Conservation (phyloP, 2,113 vertebrate genomes). For the Brachyistius frenatus region DNA sequence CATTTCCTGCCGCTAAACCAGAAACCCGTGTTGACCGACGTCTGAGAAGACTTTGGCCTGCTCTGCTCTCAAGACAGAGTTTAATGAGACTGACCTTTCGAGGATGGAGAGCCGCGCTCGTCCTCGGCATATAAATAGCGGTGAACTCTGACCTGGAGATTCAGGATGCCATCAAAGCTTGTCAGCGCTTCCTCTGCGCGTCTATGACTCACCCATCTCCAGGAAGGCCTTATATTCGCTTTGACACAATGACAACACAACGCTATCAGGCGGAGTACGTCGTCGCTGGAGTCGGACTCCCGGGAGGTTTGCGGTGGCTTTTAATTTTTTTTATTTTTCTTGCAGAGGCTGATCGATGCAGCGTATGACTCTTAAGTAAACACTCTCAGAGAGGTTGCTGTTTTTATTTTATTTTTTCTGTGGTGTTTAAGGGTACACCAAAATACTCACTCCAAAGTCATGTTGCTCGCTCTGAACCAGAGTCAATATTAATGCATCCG, state of each 20-base stretch:
- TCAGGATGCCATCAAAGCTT: slow-evolving; percentile 57
- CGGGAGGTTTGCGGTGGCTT: slow-evolving; percentile 50
- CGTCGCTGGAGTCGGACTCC: slow-evolving; percentile 51
- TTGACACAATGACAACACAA: slow-evolving; percentile 70
- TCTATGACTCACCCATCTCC: slow-evolving; percentile 68
- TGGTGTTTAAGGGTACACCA: slow-evolving; percentile 22
- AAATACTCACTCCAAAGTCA: slow-evolving; percentile 17
- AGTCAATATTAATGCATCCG: slow-evolving; percentile 31
- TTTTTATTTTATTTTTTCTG: slow-evolving; percentile 3
- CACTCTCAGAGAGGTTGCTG: slow-evolving; percentile 25
- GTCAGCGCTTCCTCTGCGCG: slow-evolving; percentile 40
- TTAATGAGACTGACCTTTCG: slow-evolving; percentile 79
- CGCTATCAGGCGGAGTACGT: slow-evolving; percentile 43
- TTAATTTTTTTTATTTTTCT: slow-evolving; percentile 56
- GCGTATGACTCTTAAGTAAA: slow-evolving; percentile 13
- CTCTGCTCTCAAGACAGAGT: slow-evolving; percentile 35
- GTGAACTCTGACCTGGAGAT: slow-evolving; percentile 55
- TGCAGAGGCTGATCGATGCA: slow-evolving; percentile 65
- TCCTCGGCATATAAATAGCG: slow-evolving; percentile 63
- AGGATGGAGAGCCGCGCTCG: slow-evolving; percentile 34
- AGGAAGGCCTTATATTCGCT: slow-evolving; percentile 50
- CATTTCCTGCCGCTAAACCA: neutral
- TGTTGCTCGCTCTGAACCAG: slow-evolving; percentile 7
- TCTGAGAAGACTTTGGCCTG: slow-evolving; percentile 5
- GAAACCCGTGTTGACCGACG: neutral